Evolutionary conservation across 2,797 vertebrate species (phyloP).

Genomic region (Eleutherodactylus coqui): DNA sequence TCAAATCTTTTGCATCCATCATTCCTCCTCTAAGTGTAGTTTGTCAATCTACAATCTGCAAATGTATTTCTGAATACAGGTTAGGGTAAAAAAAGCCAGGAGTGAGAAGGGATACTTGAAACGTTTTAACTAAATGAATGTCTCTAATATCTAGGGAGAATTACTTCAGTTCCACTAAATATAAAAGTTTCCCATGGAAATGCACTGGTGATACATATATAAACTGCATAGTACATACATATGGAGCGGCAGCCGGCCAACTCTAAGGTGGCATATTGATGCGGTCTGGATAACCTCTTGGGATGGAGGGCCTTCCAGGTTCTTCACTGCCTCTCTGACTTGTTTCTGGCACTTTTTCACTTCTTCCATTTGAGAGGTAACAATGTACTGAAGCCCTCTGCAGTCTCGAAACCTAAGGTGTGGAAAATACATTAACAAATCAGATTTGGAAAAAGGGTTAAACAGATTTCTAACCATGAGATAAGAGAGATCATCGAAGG

Average conservation of each 20-base stretch:
- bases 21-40: background rate
- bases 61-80: background rate
- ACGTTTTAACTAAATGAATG: background rate
- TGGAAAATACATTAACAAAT: background rate
- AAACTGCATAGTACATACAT: constrained; percentile 78
- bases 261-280: constrained; percentile 92
- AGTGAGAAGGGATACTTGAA: background rate
- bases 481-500: background rate
- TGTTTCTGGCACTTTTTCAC: constrained; percentile 90
- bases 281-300: constrained; percentile 90
- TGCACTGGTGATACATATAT: background rate
- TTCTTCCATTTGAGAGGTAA: constrained; percentile 91
- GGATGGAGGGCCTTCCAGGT: constrained; percentile 90
- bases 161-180: background rate
- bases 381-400: constrained; percentile 89
- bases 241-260: constrained; percentile 91
- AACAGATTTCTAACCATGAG: background rate
- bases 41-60: background rate
- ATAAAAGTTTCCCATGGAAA: background rate
- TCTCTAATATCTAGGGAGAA: background rate
- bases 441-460: background rate
- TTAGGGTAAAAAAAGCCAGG: background rate
- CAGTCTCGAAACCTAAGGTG: constrained; percentile 87
- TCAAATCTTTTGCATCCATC: background rate
- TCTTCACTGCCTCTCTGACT: constrained; percentile 90